These are phyloP conservation scores for Glomeris maerens DNA, from an alignment of 1,140 invertebrate species.

Conservation along the genomic window DNA sequence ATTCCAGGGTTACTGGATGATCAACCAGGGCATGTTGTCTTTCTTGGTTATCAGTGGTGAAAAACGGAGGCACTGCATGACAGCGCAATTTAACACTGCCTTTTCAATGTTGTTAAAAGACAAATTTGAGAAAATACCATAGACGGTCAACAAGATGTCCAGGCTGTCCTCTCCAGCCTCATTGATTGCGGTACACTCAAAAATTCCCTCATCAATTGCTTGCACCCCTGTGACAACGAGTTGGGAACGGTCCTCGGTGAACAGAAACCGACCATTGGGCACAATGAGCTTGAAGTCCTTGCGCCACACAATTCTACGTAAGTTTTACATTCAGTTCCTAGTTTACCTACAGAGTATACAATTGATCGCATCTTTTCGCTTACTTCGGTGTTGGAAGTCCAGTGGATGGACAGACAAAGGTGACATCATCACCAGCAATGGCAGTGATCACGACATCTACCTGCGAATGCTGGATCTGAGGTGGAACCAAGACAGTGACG, in stretches of 20 bases:
- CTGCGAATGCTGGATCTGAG: too few relatives aligned
- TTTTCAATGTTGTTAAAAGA: too few relatives aligned
- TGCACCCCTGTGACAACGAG: slow-evolving; percentile 22
- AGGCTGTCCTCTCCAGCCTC: slow-evolving; percentile 25
- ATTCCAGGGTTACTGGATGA: slow-evolving; percentile 19
- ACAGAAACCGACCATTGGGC: not conserved
- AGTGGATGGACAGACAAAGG: not conserved
- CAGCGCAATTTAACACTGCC: too few relatives aligned
- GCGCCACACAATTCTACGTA: slow-evolving; percentile 3
- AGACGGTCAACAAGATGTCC: slow-evolving; percentile 27
- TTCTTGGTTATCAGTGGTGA: too few relatives aligned
- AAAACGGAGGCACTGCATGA: too few relatives aligned
- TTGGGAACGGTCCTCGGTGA: slow-evolving; percentile 10
- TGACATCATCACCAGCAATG: slow-evolving; percentile 8
- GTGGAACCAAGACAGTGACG: slow-evolving; percentile 3
- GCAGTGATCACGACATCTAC: too few relatives aligned
- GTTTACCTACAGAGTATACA: not conserved
- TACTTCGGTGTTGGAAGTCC: slow-evolving; percentile 1
- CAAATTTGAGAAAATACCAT: too few relatives aligned
- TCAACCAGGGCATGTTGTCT: not conserved
- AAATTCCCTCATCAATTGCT: slow-evolving; percentile 22
- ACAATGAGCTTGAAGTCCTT: not conserved
- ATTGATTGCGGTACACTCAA: slow-evolving; percentile 26
- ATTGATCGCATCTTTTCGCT: not conserved
- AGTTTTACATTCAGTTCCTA: not conserved